Conservation (phyloP, 2,797 vertebrate genomes). For the Amblyraja radiata region DNA sequence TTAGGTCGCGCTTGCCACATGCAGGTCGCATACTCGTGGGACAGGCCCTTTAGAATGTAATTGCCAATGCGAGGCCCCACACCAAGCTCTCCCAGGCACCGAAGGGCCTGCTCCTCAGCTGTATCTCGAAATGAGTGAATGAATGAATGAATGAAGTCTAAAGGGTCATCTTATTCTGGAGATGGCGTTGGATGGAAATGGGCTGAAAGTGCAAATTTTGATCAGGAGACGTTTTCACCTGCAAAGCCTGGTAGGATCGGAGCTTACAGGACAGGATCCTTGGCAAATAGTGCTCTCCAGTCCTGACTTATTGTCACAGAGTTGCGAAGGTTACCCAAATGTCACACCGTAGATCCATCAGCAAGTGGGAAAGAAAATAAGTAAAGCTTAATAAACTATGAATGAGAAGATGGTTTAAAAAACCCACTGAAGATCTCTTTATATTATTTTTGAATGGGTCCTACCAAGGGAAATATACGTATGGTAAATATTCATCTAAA, state of each 20-base stretch:
- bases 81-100: too few species aligned
- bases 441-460: neutral
- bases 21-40: too few species aligned
- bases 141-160: too few species aligned
- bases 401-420: neutral
- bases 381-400: neutral
- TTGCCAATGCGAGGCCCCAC: too few species aligned
- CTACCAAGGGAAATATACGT: neutral
- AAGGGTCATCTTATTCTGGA: neutral
- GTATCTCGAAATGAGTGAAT: too few species aligned
- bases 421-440: neutral
- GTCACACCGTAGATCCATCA: neutral
- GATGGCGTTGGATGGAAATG: neutral
- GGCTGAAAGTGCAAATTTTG: neutral
- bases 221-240: neutral
- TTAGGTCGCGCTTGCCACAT: too few species aligned
- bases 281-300: neutral
- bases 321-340: neutral
- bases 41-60: too few species aligned
- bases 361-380: neutral
- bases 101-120: too few species aligned
- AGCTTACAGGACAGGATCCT: neutral
- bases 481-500: neutral
- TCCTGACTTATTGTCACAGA: neutral
- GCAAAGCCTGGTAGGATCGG: neutral